These are phyloP conservation scores for Chionomys nivalis DNA, from an alignment of 2,113 vertebrate genomes.

Conservation along the genomic window DNA sequence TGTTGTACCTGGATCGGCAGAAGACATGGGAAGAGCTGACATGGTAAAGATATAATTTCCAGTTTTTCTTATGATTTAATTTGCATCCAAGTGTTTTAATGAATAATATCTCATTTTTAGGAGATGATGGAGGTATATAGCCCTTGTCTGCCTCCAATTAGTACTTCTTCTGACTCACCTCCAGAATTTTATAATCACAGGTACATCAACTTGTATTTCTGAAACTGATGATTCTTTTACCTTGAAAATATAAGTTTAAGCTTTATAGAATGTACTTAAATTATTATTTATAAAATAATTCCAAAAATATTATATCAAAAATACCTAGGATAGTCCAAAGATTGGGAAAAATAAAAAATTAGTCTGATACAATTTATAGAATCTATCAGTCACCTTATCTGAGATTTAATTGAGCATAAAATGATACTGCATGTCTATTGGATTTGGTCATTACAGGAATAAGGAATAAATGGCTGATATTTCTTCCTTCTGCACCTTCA, in stretches of 20 bases:
- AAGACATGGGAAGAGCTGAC: not conserved
- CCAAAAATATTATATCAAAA: not conserved
- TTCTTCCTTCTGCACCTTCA: not conserved
- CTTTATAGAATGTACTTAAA: not conserved
- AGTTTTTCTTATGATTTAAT: not conserved
- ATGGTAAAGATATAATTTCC: not conserved
- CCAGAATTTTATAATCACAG: not conserved
- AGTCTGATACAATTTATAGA: not conserved
- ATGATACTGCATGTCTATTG: not conserved
- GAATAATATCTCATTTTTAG: not conserved
- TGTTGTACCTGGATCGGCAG: not conserved
- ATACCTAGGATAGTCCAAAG: not conserved
- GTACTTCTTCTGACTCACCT: not conserved
- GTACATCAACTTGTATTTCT: not conserved
- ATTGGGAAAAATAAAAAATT: not conserved
- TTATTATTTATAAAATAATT: not conserved
- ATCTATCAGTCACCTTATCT: not conserved
- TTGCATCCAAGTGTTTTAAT: not conserved
- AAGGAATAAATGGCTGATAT: not conserved
- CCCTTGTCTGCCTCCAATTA: not conserved
- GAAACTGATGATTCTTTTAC: not conserved
- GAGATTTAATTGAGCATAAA: not conserved
- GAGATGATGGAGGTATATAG: not conserved
- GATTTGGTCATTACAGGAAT: not conserved
- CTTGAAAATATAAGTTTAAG: not conserved